Evolutionary conservation across 2,888 invertebrate genomes (phyloP), one percentile per base, ranked within the genome.

Genomic region (Aplocera efformata): DNA sequence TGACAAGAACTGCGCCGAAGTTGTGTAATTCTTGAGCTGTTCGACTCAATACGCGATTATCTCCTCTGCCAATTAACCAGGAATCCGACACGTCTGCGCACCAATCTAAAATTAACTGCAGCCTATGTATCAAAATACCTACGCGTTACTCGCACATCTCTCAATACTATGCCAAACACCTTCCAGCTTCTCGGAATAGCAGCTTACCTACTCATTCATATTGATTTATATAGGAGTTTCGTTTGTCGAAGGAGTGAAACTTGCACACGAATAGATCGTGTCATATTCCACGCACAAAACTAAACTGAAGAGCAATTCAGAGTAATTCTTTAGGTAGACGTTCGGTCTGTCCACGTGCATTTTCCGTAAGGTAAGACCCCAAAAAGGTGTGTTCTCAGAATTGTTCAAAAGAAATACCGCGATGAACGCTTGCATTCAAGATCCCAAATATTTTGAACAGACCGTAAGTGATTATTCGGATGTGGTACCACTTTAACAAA

Each of bases 81-180:
- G 85, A 85, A 83, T 85, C 81, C 84, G 74, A 82, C 85, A 78
- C 84, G 88, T 82, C 85, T 82, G 86, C 85, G 85, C 83, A 78
- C 79, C 84, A 79, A 85, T 86, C 88, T 86, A 88, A 88, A 86
- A 83, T 88, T 88, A 88, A 83, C 86, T 82, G 83, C 82, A 85
- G 83, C 81, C 84, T 77, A 86, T 86, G 88, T 85, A 88, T 88
- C 88, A 88, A 86, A 88, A 88, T 88, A 86, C 80, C 80, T 79
- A 79, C 82, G 78, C 79, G 83, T 82, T 81, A 83, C 83, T 79
- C 81, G 82, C 78, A 74, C 84, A 85, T 86, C 84, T 86, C 81
- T 85, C 85, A 85, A 84, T 88, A 86, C 75, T 82, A 86, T 84
- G 85, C 85, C 86, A 80, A 86, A 86, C 86, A 86, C 85, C 88